These are phyloP conservation scores for Trachelus troglodyta DNA, from an alignment of 2,888 invertebrate species.

Conservation along the genomic window DNA sequence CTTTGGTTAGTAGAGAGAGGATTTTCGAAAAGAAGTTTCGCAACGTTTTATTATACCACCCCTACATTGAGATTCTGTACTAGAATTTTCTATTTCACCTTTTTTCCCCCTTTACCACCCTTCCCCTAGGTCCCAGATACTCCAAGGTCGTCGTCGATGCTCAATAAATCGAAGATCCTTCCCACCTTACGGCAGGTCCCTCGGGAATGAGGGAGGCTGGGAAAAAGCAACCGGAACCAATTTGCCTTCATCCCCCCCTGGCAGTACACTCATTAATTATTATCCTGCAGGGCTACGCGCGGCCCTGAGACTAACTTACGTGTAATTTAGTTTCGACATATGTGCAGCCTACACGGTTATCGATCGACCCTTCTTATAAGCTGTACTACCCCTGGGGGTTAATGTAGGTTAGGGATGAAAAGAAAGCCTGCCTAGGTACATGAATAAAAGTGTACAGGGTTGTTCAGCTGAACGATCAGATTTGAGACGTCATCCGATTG, in stretches of 20 bases:
- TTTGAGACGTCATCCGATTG: background rate
- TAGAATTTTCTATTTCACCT: no score
- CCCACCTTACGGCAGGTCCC: background rate
- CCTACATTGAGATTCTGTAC: background rate
- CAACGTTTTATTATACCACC: no score
- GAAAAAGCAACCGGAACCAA: background rate
- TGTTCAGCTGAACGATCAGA: background rate
- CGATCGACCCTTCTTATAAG: constrained; percentile 42
- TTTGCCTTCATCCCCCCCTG: background rate
- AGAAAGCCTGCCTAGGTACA: constrained; percentile 20
- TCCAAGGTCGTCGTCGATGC: background rate
- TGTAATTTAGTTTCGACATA: constrained; percentile 23
- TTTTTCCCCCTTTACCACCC: no score
- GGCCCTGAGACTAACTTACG: background rate
- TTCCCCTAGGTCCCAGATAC: background rate
- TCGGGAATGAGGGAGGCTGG: background rate
- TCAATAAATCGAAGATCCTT: background rate
- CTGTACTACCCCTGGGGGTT: constrained; percentile 34
- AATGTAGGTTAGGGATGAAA: constrained; percentile 47
- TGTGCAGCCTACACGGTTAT: constrained; percentile 44
- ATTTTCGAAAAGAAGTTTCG: background rate
- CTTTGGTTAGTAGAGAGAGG: background rate
- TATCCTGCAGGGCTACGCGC: background rate
- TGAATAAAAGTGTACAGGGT: background rate
- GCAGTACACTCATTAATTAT: constrained; percentile 1